These are phyloP conservation scores for Trididemnum clinides DNA, from an alignment of 23 tunicate genomes.

Conservation along the genomic window DNA sequence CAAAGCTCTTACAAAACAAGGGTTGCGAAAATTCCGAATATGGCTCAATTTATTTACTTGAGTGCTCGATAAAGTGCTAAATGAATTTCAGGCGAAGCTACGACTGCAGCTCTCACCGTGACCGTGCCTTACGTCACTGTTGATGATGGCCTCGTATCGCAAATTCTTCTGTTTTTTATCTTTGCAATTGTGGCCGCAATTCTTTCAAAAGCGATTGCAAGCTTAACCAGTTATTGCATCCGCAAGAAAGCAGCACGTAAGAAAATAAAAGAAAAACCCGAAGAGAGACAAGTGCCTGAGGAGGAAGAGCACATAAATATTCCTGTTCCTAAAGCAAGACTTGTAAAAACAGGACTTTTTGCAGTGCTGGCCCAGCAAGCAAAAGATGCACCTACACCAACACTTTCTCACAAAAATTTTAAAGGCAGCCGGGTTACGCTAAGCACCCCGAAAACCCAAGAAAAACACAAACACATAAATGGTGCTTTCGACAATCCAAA, in stretches of 20 bases:
- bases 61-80: no score
- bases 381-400: not conserved
- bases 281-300: not conserved
- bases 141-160: slow-evolving; percentile 4
- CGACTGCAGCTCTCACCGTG: not conserved
- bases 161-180: slow-evolving; percentile 40
- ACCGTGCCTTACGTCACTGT: slow-evolving; percentile 5
- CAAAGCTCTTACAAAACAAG: no score
- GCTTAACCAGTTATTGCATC: not conserved
- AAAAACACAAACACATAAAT: no score
- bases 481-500: no score
- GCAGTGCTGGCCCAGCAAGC: not conserved
- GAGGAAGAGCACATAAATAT: not conserved
- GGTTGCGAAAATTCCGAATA: no score
- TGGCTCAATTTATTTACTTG: no score
- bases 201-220: slow-evolving; percentile 1
- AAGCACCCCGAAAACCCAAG: no score
- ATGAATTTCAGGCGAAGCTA: not conserved
- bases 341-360: not conserved
- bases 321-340: not conserved
- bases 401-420: no score
- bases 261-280: not conserved
- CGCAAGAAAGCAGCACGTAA: not conserved
- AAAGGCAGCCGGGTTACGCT: no score
- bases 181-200: slow-evolving; percentile 27